phyloP scores from a whole-genome alignment of 2,113 vertebrate species.

The Indicator maculatus region DNA sequence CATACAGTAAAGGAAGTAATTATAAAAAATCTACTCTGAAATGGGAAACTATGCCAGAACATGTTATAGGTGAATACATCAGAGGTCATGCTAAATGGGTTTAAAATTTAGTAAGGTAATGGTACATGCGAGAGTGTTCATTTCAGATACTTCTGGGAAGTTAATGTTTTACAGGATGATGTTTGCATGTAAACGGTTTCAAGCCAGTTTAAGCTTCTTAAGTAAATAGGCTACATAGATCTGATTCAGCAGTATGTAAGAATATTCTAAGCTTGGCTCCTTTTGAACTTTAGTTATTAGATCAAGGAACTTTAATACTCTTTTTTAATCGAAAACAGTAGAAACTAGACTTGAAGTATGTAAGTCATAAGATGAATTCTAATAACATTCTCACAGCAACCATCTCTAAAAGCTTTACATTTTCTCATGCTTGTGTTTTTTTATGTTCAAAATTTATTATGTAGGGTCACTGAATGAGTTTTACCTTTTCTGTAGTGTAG shows the following conservation, averaged over 20 bases:
- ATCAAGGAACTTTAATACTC: neutral
- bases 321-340: neutral
- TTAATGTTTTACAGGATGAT: neutral
- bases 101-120: neutral
- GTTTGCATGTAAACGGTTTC: neutral
- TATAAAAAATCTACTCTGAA: neutral
- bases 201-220: neutral
- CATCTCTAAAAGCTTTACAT: neutral
- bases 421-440: neutral
- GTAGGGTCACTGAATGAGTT: neutral
- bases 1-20: neutral
- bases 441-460: neutral
- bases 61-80: neutral
- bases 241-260: neutral
- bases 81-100: neutral
- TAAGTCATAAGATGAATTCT: neutral
- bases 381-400: neutral
- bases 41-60: neutral
- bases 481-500: neutral
- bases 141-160: neutral
- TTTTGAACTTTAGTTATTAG: neutral
- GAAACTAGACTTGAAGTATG: neutral
- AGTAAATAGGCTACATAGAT: neutral
- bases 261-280: neutral
- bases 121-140: neutral